A percentile compares a stretch with the other conserved stretches of the same genome.
Evolutionary conservation across 2,888 invertebrate species (phyloP).

Genomic region (Hipparchia semele): DNA sequence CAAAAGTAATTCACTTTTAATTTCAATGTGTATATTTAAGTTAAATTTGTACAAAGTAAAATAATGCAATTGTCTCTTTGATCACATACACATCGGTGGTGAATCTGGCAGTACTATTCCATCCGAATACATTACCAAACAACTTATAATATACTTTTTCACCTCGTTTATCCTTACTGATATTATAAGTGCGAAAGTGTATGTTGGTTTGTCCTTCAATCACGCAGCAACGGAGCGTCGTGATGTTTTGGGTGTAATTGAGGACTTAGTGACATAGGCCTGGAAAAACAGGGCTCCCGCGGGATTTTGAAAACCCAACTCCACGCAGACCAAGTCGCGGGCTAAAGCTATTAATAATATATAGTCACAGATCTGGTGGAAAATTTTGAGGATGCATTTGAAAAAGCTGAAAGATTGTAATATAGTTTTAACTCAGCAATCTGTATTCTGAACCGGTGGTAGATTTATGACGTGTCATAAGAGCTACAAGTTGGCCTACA

Average conservation of each 20-base stretch:
- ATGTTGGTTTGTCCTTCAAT: too few species aligned
- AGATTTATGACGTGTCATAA: too few species aligned
- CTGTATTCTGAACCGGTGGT: too few species aligned
- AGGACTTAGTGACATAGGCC: too few species aligned
- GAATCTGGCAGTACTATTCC: conserved; percentile 37
- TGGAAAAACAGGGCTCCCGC: too few species aligned
- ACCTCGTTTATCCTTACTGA: conserved; percentile 16
- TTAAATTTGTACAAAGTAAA: conserved; percentile 20
- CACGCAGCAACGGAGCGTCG: too few species aligned
- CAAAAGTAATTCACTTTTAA: not conserved
- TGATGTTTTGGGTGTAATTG: too few species aligned
- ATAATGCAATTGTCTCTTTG: conserved; percentile 6
- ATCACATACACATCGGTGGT: conserved; percentile 19
- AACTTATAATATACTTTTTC: conserved; percentile 25
- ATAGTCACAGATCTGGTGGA: not conserved
- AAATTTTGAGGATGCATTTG: not conserved
- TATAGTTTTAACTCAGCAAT: not conserved
- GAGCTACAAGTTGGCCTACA: too few species aligned
- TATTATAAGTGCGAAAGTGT: too few species aligned
- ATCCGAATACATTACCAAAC: conserved; percentile 26
- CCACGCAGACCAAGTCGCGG: too few species aligned
- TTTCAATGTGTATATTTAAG: not conserved
- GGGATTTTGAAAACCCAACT: too few species aligned
- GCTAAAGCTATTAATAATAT: not conserved
- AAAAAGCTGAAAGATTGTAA: not conserved